phyloP scores from a whole-genome alignment of 2,113 vertebrate species.

The Cricetomys ansorgei region DNA sequence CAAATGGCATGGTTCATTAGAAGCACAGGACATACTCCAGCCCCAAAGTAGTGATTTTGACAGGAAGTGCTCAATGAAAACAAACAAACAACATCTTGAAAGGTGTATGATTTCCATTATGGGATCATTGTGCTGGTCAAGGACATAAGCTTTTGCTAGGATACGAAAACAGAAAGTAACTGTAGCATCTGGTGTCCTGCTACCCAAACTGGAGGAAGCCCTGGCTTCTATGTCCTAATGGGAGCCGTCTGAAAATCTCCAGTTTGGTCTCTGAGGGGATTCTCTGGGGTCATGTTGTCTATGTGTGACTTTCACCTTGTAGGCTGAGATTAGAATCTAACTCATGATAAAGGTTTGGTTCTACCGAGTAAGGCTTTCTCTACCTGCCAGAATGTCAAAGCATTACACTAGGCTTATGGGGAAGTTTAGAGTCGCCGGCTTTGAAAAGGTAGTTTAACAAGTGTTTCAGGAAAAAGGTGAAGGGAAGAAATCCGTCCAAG shows the following conservation, averaged over 20 bases:
- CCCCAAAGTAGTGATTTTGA: not conserved
- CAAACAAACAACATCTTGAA: not conserved
- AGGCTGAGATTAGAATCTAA: slow-evolving; percentile 6
- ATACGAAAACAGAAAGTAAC: slow-evolving; percentile 12
- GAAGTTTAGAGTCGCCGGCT: not conserved
- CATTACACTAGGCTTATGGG: not conserved
- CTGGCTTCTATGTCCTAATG: slow-evolving; percentile 22
- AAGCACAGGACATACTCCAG: slow-evolving; percentile 1
- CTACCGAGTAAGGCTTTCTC: not conserved
- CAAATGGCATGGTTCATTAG: not conserved
- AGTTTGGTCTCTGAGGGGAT: not conserved
- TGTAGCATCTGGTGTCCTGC: not conserved
- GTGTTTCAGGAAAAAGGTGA: not conserved
- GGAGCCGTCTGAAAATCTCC: slow-evolving; percentile 9
- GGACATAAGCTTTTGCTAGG: not conserved
- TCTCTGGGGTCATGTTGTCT: slow-evolving; percentile 27
- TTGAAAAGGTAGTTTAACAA: not conserved
- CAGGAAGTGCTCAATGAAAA: not conserved
- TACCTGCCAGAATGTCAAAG: not conserved
- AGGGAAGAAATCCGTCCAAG: not conserved
- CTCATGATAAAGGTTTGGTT: not conserved
- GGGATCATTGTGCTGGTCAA: fast-evolving
- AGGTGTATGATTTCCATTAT: not conserved
- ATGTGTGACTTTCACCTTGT: not conserved
- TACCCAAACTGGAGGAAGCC: not conserved